These are phyloP conservation scores for Cyprinodon variegatus DNA, from an alignment of 2,113 vertebrate species.

Conservation along the genomic window DNA sequence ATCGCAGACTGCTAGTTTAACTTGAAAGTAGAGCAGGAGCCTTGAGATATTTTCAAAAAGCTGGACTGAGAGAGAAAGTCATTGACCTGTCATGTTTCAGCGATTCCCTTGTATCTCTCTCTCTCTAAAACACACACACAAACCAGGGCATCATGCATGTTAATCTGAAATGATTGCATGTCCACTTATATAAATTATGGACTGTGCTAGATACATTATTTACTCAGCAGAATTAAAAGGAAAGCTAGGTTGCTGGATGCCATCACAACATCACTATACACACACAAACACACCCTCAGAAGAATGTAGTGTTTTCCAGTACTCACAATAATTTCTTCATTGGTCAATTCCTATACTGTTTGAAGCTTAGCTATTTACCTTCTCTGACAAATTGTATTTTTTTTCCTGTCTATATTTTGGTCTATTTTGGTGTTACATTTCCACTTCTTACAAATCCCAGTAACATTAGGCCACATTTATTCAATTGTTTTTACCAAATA, in stretches of 20 bases:
- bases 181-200: slow-evolving; percentile 85
- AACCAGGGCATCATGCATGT: slow-evolving; percentile 18
- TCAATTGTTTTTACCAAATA: too few relatives aligned
- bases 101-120: slow-evolving; percentile 21
- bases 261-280: slow-evolving; percentile 61
- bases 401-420: background rate
- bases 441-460: background rate
- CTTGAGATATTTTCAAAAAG: slow-evolving; percentile 33
- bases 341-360: background rate
- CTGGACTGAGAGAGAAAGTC: slow-evolving; percentile 47
- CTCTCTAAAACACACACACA: slow-evolving; percentile 8
- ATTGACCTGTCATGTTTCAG: slow-evolving; percentile 65
- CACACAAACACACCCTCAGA: slow-evolving; percentile 28
- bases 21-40: slow-evolving; percentile 5
- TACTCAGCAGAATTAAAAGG: slow-evolving; percentile 79
- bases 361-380: background rate
- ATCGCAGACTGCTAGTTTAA: background rate
- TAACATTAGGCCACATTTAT: background rate
- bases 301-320: background rate
- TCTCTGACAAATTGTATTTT: background rate
- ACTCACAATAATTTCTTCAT: background rate
- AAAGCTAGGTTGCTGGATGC: slow-evolving; percentile 65
- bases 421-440: background rate
- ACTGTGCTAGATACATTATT: slow-evolving; percentile 75
- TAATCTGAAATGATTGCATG: slow-evolving; percentile 84